Evolutionary conservation across 92 coral and sea anemone species (phyloP).

Genomic region (Zoanthus gigantus): DNA sequence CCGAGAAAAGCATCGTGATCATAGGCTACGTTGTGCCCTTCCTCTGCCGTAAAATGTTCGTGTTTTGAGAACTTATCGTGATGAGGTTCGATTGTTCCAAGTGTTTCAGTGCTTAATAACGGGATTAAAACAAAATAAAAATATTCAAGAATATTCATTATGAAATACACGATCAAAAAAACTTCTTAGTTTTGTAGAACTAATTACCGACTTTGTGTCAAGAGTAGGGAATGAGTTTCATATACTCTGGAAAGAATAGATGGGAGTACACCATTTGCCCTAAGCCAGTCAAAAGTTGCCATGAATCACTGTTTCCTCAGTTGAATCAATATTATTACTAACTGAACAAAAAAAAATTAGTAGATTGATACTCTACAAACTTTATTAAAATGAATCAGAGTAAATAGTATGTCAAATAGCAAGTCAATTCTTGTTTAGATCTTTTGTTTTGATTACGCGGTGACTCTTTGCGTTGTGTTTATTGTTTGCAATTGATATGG

Average conservation of each 20-base stretch:
- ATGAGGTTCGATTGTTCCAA: constrained; percentile 72
- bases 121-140: constrained; percentile 2
- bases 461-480: too few relatives aligned
- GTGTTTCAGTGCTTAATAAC: not conserved
- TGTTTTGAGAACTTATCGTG: constrained; percentile 89
- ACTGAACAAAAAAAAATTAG: not conserved
- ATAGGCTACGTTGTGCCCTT: constrained; percentile 78
- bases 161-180: not conserved
- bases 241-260: not conserved
- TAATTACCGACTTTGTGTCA: not conserved
- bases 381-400: too few relatives aligned
- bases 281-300: constrained; percentile 30
- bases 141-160: constrained; percentile 32
- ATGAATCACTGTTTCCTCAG: constrained; percentile 42
- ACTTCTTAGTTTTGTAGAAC: not conserved
- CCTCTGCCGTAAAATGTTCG: constrained; percentile 77
- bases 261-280: not conserved
- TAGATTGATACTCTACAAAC: too few relatives aligned
- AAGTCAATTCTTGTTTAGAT: too few relatives aligned
- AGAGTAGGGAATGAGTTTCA: not conserved
- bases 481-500: too few relatives aligned
- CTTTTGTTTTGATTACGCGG: too few relatives aligned
- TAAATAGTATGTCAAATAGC: too few relatives aligned
- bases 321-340: constrained; percentile 9
- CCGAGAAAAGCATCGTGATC: constrained; percentile 99